Evolutionary conservation across 2,113 vertebrate genomes (phyloP).

Genomic region (Ivindomyrus marchei): DNA sequence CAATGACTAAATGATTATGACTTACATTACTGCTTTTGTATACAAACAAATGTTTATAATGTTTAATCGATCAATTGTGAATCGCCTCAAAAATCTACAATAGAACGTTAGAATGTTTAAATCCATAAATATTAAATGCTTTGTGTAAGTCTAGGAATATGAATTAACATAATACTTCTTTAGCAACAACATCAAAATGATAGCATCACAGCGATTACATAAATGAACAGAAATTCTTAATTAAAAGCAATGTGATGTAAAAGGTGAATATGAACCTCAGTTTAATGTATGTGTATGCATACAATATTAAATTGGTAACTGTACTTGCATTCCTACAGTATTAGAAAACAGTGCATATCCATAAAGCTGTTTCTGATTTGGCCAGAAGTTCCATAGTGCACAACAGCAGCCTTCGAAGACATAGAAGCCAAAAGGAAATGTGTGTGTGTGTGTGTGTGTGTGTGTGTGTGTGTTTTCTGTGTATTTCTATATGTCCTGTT

Average conservation of each 20-base stretch:
- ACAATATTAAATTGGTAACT: not conserved
- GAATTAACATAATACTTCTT: not conserved
- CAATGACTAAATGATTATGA: not conserved
- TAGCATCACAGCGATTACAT: not conserved
- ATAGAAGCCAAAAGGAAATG: not conserved
- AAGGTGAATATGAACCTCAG: not conserved
- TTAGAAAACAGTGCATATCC: not conserved
- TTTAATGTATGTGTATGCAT: not conserved
- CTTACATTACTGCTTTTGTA: not conserved
- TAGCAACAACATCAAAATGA: not conserved
- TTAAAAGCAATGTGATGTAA: not conserved
- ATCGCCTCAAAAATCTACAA: not conserved
- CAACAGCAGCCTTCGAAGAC: not conserved
- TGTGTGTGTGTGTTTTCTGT: not conserved
- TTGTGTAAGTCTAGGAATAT: not conserved
- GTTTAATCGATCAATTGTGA: not conserved
- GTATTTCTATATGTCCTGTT: not conserved
- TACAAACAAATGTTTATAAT: not conserved
- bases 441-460: not conserved
- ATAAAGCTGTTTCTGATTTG: not conserved
- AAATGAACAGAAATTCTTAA: not conserved
- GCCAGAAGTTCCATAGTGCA: not conserved
- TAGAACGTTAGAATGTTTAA: not conserved
- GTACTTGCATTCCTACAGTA: not conserved
- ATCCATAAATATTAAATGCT: not conserved